These are phyloP conservation scores for Gastracanthus pulcherrimus DNA, from an alignment of 2,888 invertebrate genomes.

Conservation along the genomic window DNA sequence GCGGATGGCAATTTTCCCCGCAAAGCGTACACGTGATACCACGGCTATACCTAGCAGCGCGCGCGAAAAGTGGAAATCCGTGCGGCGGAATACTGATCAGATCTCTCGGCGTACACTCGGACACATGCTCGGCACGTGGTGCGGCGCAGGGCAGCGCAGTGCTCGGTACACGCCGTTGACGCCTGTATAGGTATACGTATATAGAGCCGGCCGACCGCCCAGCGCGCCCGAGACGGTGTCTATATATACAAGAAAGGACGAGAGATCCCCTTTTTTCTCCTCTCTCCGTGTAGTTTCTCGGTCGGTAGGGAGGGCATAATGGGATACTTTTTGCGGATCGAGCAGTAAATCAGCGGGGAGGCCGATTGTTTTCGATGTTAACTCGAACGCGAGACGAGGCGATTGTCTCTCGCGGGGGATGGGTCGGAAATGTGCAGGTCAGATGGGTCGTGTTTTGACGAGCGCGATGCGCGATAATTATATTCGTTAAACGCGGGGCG, in stretches of 20 bases:
- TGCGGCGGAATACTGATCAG: slow-evolving; percentile 30
- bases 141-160: too few species aligned
- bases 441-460: slow-evolving; percentile 34
- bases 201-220: slow-evolving; percentile 52
- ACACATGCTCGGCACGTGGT: slow-evolving; percentile 50
- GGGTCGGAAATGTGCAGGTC: not conserved
- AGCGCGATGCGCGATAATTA: slow-evolving; percentile 2
- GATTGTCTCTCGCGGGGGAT: not conserved
- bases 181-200: too few species aligned
- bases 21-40: not conserved
- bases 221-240: not conserved
- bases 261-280: slow-evolving; percentile 8
- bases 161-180: slow-evolving; percentile 14
- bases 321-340: not conserved
- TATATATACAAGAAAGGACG: too few species aligned
- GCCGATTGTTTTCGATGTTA: slow-evolving; percentile 26
- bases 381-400: not conserved
- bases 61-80: slow-evolving; percentile 31
- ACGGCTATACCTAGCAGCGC: not conserved
- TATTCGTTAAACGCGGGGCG: too few species aligned
- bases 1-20: not conserved
- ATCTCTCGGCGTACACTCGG: not conserved
- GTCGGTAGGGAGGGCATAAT: not conserved
- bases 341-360: slow-evolving; percentile 24
- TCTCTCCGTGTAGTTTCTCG: not conserved